Evolutionary conservation across 30 jellyfish, hydroid and myxozoan species (phyloP).

Genomic region (Cassiopea xamachana): DNA sequence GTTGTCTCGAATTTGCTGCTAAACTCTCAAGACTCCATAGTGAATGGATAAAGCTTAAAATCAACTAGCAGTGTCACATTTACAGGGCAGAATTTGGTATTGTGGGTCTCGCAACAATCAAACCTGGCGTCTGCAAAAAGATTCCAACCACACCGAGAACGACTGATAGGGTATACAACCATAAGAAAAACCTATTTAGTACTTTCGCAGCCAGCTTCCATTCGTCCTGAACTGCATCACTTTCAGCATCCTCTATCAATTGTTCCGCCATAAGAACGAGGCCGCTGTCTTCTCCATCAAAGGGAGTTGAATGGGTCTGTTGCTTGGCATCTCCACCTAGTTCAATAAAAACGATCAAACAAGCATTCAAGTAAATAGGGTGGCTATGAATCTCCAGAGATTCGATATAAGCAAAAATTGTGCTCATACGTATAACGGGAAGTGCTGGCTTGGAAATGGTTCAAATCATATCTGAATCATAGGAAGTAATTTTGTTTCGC

Average conservation of each 20-base stretch:
- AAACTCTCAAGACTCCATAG: background rate
- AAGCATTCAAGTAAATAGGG: no score
- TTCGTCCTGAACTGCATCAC: slow-evolving; percentile 51
- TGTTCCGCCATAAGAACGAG: slow-evolving; percentile 71
- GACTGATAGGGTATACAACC: slow-evolving; percentile 22
- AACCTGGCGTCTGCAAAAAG: slow-evolving; percentile 70
- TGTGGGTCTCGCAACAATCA: slow-evolving; percentile 29
- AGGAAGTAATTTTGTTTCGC: no score
- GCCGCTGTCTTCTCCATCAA: slow-evolving; percentile 57
- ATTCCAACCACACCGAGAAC: slow-evolving; percentile 29
- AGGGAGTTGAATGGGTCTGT: slow-evolving; percentile 20
- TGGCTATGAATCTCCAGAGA: no score
- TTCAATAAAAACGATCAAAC: background rate
- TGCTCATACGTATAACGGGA: no score
- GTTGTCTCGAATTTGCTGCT: background rate
- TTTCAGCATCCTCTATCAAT: slow-evolving; percentile 46
- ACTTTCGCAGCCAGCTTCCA: slow-evolving; percentile 80
- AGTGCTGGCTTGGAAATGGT: no score
- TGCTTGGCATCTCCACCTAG: slow-evolving; percentile 1
- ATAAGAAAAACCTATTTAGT: slow-evolving; percentile 55
- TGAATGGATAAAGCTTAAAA: background rate
- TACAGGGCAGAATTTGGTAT: slow-evolving; percentile 23
- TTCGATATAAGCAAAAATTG: no score
- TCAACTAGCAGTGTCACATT: background rate
- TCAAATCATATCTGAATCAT: no score